A percentile compares a stretch with the other conserved stretches of the same genome.
phyloP scores from a whole-genome alignment of 1,140 invertebrate genomes.

The Orius insidiosus region DNA sequence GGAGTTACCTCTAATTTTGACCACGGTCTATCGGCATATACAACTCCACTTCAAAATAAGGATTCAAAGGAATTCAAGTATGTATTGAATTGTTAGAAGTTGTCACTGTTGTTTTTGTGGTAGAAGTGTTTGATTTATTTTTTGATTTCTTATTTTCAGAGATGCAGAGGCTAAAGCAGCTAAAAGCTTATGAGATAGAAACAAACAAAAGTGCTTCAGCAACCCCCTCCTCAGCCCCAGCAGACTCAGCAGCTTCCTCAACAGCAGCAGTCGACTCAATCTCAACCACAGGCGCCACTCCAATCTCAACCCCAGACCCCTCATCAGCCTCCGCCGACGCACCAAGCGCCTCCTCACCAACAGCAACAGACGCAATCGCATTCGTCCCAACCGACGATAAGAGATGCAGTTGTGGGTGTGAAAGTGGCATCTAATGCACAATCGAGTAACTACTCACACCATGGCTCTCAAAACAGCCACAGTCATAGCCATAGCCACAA shows the following conservation, averaged over 20 bases:
- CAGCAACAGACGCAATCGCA: background rate
- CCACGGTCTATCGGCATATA: slow-evolving; percentile 68
- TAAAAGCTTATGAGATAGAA: slow-evolving; percentile 75
- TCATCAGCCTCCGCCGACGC: slow-evolving; percentile 2
- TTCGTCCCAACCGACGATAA: background rate
- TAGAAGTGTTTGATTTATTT: slow-evolving; percentile 1
- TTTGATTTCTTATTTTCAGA: slow-evolving; percentile 27
- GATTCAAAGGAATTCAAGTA: slow-evolving; percentile 72
- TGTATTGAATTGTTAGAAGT: too few species aligned
- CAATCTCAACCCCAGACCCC: background rate
- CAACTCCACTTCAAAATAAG: slow-evolving; percentile 62
- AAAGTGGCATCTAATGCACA: too few species aligned
- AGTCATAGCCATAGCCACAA: too few species aligned
- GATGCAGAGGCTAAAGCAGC: slow-evolving; percentile 67
- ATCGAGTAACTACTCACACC: too few species aligned
- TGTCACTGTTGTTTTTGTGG: too few species aligned
- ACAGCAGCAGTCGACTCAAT: slow-evolving; percentile 10
- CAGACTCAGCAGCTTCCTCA: slow-evolving; percentile 8
- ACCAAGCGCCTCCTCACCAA: slow-evolving; percentile 1
- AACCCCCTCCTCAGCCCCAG: background rate
- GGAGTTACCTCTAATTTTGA: slow-evolving; percentile 78
- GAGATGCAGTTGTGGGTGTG: too few species aligned
- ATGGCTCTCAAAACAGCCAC: too few species aligned
- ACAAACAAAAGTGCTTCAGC: slow-evolving; percentile 34
- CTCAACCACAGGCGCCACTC: background rate